These are phyloP conservation scores for Silvanus unidentatus DNA, from an alignment of 2,888 invertebrate species.

Conservation along the genomic window DNA sequence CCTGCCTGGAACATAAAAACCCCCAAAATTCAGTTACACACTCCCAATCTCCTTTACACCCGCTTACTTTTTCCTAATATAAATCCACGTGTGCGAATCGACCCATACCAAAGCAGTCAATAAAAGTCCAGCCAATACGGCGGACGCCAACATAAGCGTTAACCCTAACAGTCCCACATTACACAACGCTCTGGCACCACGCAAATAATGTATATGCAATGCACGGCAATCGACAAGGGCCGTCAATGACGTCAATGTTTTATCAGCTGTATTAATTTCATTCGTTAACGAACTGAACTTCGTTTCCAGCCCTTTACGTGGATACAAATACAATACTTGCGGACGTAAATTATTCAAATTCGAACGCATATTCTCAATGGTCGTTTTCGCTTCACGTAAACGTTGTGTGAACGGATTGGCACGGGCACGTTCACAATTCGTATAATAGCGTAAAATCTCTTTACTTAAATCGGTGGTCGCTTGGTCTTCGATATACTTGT, in stretches of 20 bases:
- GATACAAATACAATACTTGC: conserved; percentile 51
- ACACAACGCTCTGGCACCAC: conserved; percentile 72
- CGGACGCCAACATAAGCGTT: conserved; percentile 79
- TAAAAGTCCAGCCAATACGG: conserved; percentile 79
- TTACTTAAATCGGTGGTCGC: conserved; percentile 40
- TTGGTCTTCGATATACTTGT: conserved; percentile 44
- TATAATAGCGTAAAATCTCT: conserved; percentile 52
- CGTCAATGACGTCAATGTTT: conserved; percentile 60
- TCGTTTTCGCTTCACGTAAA: conserved; percentile 60
- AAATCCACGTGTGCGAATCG: conserved; percentile 95
- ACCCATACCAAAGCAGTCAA: conserved; percentile 90
- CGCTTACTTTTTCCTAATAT: conserved; percentile 86
- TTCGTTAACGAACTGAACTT: conserved; percentile 70
- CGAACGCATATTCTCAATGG: conserved; percentile 47
- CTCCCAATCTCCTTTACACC: too few species aligned
- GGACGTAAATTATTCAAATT: conserved; percentile 49
- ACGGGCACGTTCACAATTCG: conserved; percentile 74
- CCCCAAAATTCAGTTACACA: conserved; percentile 2
- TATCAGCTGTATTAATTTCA: conserved; percentile 72
- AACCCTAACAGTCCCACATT: conserved; percentile 76
- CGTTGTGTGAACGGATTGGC: conserved; percentile 78
- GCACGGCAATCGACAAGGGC: conserved; percentile 77
- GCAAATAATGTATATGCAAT: conserved; percentile 76
- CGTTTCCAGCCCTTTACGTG: conserved; percentile 55
- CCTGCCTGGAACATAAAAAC: too few species aligned